Conservation (phyloP, 2,888 invertebrate species). For the Falcaria lacertinaria region DNA sequence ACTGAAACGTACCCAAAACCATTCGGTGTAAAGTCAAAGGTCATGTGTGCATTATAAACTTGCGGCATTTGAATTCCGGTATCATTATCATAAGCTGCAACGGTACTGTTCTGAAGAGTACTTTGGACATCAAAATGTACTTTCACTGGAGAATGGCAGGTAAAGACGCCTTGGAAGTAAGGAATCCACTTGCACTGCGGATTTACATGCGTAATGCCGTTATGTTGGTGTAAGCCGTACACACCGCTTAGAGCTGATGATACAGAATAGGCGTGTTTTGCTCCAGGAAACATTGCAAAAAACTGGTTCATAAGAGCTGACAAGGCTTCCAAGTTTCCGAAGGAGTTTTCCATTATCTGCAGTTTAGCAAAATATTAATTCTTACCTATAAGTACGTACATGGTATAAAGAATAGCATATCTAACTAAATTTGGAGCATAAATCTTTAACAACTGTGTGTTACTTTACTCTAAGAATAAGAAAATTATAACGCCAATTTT, state of each 20-base stretch:
- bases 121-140: slow-evolving; percentile 61
- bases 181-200: slow-evolving; percentile 62
- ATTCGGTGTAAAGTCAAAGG: slow-evolving; percentile 56
- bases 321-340: slow-evolving; percentile 54
- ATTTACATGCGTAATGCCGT: slow-evolving; percentile 34
- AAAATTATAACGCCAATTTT: too few relatives aligned
- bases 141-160: slow-evolving; percentile 54
- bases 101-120: slow-evolving; percentile 33
- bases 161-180: slow-evolving; percentile 60
- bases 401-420: too few relatives aligned
- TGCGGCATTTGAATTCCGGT: slow-evolving; percentile 46
- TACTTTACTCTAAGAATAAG: too few relatives aligned
- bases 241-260: slow-evolving; percentile 56
- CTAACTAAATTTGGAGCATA: too few relatives aligned
- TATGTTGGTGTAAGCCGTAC: slow-evolving; percentile 44
- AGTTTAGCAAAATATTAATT: too few relatives aligned
- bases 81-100: slow-evolving; percentile 60
- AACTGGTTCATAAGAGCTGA: slow-evolving; percentile 65
- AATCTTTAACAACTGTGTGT: too few relatives aligned
- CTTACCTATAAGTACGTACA: too few relatives aligned
- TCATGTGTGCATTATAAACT: slow-evolving; percentile 49
- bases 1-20: slow-evolving; percentile 50
- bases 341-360: slow-evolving; percentile 56
- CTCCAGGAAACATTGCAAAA: slow-evolving; percentile 54
- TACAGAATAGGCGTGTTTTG: slow-evolving; percentile 55